Conservation (phyloP, 2,888 invertebrate genomes). For the Osedax frankpressi region DNA sequence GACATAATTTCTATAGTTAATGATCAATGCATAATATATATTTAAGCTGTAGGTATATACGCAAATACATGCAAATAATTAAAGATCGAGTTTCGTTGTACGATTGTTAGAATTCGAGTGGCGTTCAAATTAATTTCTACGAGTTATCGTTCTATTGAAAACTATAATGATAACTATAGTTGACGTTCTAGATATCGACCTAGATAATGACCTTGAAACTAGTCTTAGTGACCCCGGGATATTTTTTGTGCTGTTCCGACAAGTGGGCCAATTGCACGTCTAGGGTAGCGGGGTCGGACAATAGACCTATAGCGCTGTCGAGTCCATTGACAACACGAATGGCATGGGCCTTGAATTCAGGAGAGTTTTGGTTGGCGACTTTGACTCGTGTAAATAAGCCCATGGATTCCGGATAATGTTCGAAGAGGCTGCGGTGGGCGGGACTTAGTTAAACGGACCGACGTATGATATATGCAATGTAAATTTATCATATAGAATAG, state of each 20-base stretch:
- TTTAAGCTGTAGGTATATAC: too few relatives aligned
- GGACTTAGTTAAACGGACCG: neutral
- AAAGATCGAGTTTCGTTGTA: too few relatives aligned
- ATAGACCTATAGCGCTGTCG: conserved; percentile 23
- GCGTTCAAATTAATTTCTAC: too few relatives aligned
- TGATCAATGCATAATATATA: too few relatives aligned
- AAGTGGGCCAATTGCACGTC: conserved; percentile 22
- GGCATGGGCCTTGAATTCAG: conserved; percentile 23
- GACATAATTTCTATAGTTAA: too few relatives aligned
- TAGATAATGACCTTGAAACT: conserved; percentile 22
- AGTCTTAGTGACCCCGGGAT: conserved; percentile 18
- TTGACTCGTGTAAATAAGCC: conserved; percentile 20
- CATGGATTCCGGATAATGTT: conserved; percentile 15
- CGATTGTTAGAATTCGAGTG: too few relatives aligned
- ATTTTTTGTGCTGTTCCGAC: conserved; percentile 21
- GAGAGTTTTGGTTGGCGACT: conserved; percentile 17
- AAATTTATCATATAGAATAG: neutral
- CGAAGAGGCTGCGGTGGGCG: conserved; percentile 21
- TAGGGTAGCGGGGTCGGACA: conserved; percentile 22
- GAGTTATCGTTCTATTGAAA: too few relatives aligned
- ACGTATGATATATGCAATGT: neutral
- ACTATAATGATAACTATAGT: too few relatives aligned
- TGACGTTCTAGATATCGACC: too few relatives aligned
- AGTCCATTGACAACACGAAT: conserved; percentile 26
- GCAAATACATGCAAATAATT: too few relatives aligned